Evolutionary conservation across 2,113 vertebrate genomes (phyloP), one percentile per base, ranked within the genome.

Genomic region (Lepisosteus osseus): DNA sequence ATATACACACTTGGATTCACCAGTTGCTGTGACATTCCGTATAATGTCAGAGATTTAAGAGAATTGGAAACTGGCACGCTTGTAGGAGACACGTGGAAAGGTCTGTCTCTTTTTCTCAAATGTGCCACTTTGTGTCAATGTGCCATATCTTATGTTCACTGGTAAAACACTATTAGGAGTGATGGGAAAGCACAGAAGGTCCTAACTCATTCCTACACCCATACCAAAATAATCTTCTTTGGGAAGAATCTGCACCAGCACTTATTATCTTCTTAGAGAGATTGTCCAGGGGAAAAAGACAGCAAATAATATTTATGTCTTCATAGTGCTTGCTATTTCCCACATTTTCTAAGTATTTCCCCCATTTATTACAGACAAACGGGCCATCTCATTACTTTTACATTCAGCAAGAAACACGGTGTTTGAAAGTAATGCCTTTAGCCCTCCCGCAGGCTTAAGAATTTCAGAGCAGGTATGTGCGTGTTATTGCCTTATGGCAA

Each of bases 331-430:
- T 51, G 5, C 47, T 51, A 29, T 29, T 29, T 29, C 29, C 29
- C 29, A 29, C 1, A 29, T 29, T 29, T 51, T 51, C 5, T 5
- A 51, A 6, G 47, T 9, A 51, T 51, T 65, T 43, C 59, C 44
- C 65, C 71, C 75, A 65, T 78, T 76, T 76, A 78, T 78, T 73
- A 70, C 71, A 79, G 76, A 75, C 70, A 65, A 75, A 71, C 70
- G 72, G 68, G 76, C 68, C 68, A 70, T 78, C 79, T 74, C 66
- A 68, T 73, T 57, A 62, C 47, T 64, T 74, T 56, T 76, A 73
- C 66, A 70, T 79, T 54, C 42, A 44, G 40, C 72, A 29, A 70
- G 73, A 71, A 76, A 69, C 62, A 63, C 64, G 17, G 70, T 61
- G 62, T 77, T 78, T 79, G 76, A 78, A 74, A 75, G 71, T 66